Conservation (phyloP, 2,797 vertebrate genomes). For the Telmatherina bonti region DNA sequence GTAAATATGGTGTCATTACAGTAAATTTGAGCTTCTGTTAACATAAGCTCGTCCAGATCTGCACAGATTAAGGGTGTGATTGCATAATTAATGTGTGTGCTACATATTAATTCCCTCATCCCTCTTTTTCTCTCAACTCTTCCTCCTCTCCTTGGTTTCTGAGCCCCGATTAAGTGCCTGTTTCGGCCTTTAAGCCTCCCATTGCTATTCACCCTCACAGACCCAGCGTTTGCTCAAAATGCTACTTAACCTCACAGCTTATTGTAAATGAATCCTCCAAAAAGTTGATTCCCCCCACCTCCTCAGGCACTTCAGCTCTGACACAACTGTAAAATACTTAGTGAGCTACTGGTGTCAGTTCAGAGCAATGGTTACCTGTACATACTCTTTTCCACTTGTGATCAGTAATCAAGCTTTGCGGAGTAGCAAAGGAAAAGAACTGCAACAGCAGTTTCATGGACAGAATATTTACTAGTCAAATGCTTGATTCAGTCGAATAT, state of each 20-base stretch:
- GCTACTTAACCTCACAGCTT: slow-evolving; percentile 86
- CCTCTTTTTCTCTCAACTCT: slow-evolving; percentile 76
- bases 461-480: background rate
- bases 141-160: slow-evolving; percentile 81
- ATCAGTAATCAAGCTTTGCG: background rate
- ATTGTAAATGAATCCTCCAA: slow-evolving; percentile 84
- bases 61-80: slow-evolving; percentile 94
- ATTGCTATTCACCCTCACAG: slow-evolving; percentile 86
- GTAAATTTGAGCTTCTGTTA: slow-evolving; percentile 99
- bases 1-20: slow-evolving; percentile 99
- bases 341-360: slow-evolving; percentile 6
- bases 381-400: background rate
- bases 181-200: slow-evolving; percentile 83
- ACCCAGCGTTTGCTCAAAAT: slow-evolving; percentile 82
- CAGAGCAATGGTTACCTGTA: slow-evolving; percentile 6
- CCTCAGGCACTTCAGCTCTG: slow-evolving; percentile 38
- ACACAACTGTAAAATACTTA: slow-evolving; percentile 27
- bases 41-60: slow-evolving; percentile 98
- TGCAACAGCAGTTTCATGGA: background rate
- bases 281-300: slow-evolving; percentile 76
- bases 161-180: slow-evolving; percentile 85
- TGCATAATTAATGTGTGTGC: slow-evolving; percentile 95
- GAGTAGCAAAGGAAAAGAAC: background rate
- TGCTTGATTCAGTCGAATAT: background rate
- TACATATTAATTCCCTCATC: slow-evolving; percentile 89